Base-by-base conservation (phyloP, 1,140 invertebrate species). In the Leptinotarsa defecta region DNA sequence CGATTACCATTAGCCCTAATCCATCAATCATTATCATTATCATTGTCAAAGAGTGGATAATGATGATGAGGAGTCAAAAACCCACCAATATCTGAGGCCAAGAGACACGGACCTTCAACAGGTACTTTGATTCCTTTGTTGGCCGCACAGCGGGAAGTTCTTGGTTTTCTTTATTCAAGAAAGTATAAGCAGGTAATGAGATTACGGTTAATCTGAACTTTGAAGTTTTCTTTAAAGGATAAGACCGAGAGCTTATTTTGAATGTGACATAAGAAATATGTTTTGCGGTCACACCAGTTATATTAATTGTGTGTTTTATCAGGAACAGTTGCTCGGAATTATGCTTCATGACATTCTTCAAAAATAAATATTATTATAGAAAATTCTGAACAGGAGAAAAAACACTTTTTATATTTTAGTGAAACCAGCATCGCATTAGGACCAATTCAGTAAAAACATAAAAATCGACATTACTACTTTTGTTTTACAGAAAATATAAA, bases 121-220 rank as follows among this genome's bases (percentile, higher is more conserved):
- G 63, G 63, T 65, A 65, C 63, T 65, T 17, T 4, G 63, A 65
- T 65, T 65, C 63, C 19, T 65, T 65, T 65, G 63, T 65, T 65
- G 19, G 20, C 24, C 20, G 11, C 63, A 15, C 19, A 65, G 63
- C 63, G 24, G 63, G 63, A 20, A 20, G 63, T 65, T 65, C 4
- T 65, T 24, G 63, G 24, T 65, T 65, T 22, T 65, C 63, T 27
- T 8, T 57, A 57, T 57, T 57, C n/a, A 57, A 57, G 52, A 57
- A 57, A 57, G 52, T 15, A 20, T 22, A 65, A 65, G 63, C 63
- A 65, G 63, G 63, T 65, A 65, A 65, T 65, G 20, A 65, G 63
- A 65, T 65, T 65, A 65, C 20, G n/a, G 63, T 65, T 65, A 65
- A 65, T 65, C 63, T 27, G 24, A 65, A 65, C 63, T 65, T 65